These are phyloP conservation scores for Holotrichia oblita DNA, from an alignment of 1,140 invertebrate species.

Conservation along the genomic window DNA sequence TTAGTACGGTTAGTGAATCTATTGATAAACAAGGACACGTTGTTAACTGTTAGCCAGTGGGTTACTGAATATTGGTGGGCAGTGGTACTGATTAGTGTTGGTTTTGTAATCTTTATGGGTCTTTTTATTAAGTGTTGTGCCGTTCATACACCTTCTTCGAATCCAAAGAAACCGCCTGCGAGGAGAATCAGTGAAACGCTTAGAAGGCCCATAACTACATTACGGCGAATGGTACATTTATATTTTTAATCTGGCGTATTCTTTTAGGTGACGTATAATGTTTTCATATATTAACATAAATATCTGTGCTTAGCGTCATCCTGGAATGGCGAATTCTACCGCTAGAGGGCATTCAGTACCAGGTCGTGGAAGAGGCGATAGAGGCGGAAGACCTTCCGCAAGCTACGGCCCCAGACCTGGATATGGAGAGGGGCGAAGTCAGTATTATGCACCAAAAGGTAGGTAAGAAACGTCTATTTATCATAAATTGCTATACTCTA, in stretches of 20 bases:
- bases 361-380: constrained; percentile 52
- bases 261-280: not conserved
- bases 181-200: constrained; percentile 87
- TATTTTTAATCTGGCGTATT: no score
- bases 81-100: constrained; percentile 90
- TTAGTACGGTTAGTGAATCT: no score
- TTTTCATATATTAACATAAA: not conserved
- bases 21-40: constrained; percentile 93
- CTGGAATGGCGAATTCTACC: constrained; percentile 52
- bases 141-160: constrained; percentile 97
- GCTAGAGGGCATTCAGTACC: constrained; percentile 50
- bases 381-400: constrained; percentile 54
- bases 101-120: constrained; percentile 95
- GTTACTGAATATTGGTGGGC: constrained; percentile 97
- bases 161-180: constrained; percentile 91
- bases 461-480: no score
- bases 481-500: no score
- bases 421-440: constrained; percentile 75
- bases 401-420: constrained; percentile 71
- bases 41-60: constrained; percentile 88
- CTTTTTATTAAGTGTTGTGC: constrained; percentile 99
- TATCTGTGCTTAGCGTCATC: constrained; percentile 48
- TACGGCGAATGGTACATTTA: constrained; percentile 83
- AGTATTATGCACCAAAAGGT: constrained; percentile 80
- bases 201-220: constrained; percentile 86